phyloP scores from a whole-genome alignment of 2,113 vertebrate genomes.

The Kryptolebias marmoratus region DNA sequence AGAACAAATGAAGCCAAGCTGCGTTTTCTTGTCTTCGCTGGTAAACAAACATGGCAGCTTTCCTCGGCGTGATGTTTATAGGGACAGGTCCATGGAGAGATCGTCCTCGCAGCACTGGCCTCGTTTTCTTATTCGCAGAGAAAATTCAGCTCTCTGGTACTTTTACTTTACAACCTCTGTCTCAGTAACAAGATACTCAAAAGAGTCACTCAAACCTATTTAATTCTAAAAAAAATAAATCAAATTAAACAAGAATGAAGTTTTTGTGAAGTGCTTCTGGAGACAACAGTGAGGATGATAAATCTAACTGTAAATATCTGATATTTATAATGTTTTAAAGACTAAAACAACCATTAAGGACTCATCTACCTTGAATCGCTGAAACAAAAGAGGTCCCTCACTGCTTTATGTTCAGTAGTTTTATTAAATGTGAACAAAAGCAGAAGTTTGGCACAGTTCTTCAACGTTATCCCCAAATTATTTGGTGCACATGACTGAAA shows the following conservation, averaged over 20 bases:
- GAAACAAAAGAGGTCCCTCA: no score
- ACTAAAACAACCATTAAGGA: no score
- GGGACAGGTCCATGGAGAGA: slow-evolving; percentile 18
- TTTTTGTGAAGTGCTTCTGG: no score
- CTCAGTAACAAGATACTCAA: not conserved
- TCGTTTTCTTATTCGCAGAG: slow-evolving; percentile 29
- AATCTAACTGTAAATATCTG: no score
- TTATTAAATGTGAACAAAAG: no score
- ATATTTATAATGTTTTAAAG: no score
- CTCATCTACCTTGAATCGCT: no score
- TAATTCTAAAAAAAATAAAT: no score
- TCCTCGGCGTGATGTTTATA: slow-evolving; percentile 35
- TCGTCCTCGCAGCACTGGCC: slow-evolving; percentile 6
- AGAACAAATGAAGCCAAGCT: slow-evolving; percentile 1
- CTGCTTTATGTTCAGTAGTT: no score
- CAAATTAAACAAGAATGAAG: slow-evolving; percentile 7
- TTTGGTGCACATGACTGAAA: no score
- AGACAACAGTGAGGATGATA: not conserved
- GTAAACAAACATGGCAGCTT: slow-evolving; percentile 41
- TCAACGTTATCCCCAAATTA: no score
- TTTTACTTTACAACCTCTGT: slow-evolving; percentile 10
- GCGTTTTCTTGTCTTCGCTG: not conserved
- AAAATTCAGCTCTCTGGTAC: not conserved
- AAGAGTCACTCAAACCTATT: not conserved
- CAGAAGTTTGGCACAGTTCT: no score